Conservation (phyloP, 2,888 invertebrate genomes). For the Drosophila kuntzei region DNA sequence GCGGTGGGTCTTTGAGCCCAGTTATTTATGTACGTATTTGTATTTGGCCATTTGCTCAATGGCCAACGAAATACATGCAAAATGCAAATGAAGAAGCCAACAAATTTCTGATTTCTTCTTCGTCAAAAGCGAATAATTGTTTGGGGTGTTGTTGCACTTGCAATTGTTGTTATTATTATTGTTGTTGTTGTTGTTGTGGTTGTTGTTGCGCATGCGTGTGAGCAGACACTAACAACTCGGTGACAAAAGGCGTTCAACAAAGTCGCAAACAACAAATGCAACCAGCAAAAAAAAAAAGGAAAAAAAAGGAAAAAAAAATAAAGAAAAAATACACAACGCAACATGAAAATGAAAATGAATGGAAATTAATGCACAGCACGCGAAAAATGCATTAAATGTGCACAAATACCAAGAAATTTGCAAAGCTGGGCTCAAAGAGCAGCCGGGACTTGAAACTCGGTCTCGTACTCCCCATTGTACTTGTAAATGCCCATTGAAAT, state of each 20-base stretch:
- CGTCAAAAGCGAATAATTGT: conserved; percentile 19
- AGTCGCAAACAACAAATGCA: conserved; percentile 21
- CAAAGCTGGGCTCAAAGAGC: conserved; percentile 3
- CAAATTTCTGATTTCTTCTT: conserved; percentile 34
- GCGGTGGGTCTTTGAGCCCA: conserved; percentile 6
- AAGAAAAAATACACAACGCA: conserved; percentile 5
- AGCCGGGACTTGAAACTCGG: background rate
- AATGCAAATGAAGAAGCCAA: conserved; percentile 64
- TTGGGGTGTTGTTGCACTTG: conserved; percentile 8
- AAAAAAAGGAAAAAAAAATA: background rate
- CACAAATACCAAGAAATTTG: conserved; percentile 15
- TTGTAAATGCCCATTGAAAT: conserved; percentile 7
- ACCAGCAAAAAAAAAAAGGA: background rate
- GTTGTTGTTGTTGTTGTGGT: conserved; percentile 6
- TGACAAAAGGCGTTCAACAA: conserved; percentile 50
- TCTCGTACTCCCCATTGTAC: conserved; percentile 6
- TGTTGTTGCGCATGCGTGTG: conserved; percentile 65
- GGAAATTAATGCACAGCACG: conserved; percentile 46
- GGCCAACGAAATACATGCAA: conserved; percentile 12
- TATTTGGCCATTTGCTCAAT: conserved; percentile 40
- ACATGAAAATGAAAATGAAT: conserved; percentile 30
- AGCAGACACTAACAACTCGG: conserved; percentile 51
- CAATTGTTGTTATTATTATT: conserved; percentile 5
- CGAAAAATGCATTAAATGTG: conserved; percentile 57
- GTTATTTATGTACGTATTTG: conserved; percentile 8